Conservation (phyloP, 2,888 invertebrate genomes). For the Papilio elwesi region DNA sequence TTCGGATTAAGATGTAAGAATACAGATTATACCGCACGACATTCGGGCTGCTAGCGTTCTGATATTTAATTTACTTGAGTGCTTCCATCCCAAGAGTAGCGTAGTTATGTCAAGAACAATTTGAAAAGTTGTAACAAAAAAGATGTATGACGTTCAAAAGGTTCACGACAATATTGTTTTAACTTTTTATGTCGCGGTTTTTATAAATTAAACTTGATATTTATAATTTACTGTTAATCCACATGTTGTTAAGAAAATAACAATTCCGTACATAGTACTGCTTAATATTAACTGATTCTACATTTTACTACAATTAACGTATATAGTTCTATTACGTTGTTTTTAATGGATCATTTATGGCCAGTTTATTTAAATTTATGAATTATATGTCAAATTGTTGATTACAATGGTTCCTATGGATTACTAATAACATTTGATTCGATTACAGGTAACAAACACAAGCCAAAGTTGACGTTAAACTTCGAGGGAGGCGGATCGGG, state of each 20-base stretch:
- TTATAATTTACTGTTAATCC: no score
- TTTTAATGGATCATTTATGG: no score
- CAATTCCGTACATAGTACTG: no score
- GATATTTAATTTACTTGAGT: constrained; percentile 83
- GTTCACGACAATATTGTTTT: constrained; percentile 44
- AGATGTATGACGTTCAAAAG: constrained; percentile 60
- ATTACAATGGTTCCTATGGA: not conserved
- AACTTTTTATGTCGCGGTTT: not conserved
- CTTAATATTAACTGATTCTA: no score
- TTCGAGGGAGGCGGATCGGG: constrained; percentile 83
- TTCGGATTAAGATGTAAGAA: constrained; percentile 82
- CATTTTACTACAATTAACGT: no score
- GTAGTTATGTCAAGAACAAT: constrained; percentile 75
- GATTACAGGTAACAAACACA: constrained; percentile 81
- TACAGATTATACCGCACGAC: constrained; percentile 70
- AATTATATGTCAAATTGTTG: not conserved
- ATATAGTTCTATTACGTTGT: no score
- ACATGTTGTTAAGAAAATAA: no score
- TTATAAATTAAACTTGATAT: no score
- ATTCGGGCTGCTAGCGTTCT: constrained; percentile 68
- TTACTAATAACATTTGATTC: not conserved
- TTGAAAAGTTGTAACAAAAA: constrained; percentile 74
- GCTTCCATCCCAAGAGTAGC: constrained; percentile 76
- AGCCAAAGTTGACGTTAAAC: constrained; percentile 90
- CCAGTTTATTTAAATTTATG: no score